Percentiles rank a stretch among this genome's conserved stretches.
Evolutionary conservation across 1,140 invertebrate species (phyloP).

Genomic region (Adelges cooleyi): DNA sequence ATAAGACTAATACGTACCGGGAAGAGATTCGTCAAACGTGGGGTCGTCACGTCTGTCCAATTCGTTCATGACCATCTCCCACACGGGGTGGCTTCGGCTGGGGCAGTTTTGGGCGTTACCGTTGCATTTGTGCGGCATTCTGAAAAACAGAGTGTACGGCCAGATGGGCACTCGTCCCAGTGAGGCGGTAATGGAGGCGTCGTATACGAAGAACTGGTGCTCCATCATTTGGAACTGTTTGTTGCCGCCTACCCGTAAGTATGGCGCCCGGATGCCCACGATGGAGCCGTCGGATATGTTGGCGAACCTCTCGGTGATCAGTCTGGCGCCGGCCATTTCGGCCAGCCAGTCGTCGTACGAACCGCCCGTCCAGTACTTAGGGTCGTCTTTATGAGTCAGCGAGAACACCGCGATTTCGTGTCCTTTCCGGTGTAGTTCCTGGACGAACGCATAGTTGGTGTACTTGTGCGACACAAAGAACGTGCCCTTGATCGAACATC

Average conservation of each 20-base stretch:
- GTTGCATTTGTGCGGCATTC: conserved; percentile 89
- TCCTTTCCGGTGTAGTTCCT: conserved; percentile 79
- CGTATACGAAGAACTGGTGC: conserved; percentile 88
- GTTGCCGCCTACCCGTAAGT: conserved; percentile 81
- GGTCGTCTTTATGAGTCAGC: conserved; percentile 81
- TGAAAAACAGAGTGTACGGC: conserved; percentile 91
- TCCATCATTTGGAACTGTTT: conserved; percentile 94
- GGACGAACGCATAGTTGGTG: conserved; percentile 84
- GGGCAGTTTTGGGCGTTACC: conserved; percentile 87
- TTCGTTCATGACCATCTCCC: conserved; percentile 95
- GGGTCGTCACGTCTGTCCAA: conserved; percentile 82
- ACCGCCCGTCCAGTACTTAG: conserved; percentile 77
- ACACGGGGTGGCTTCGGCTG: conserved; percentile 72
- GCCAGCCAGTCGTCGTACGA: conserved; percentile 85
- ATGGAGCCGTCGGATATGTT: conserved; percentile 85
- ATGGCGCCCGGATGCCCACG: conserved; percentile 78
- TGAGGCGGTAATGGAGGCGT: conserved; percentile 84
- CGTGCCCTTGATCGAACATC: conserved; percentile 83
- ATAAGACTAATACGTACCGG: conserved; percentile 41
- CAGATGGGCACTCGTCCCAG: conserved; percentile 79
- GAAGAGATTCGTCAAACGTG: conserved; percentile 77
- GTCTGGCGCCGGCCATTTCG: conserved; percentile 85
- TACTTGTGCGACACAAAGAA: conserved; percentile 96
- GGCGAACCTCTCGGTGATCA: conserved; percentile 77
- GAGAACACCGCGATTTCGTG: conserved; percentile 92